These are phyloP conservation scores for Myotis brandtii DNA, from an alignment of 2,113 vertebrate species.

Conservation along the genomic window DNA sequence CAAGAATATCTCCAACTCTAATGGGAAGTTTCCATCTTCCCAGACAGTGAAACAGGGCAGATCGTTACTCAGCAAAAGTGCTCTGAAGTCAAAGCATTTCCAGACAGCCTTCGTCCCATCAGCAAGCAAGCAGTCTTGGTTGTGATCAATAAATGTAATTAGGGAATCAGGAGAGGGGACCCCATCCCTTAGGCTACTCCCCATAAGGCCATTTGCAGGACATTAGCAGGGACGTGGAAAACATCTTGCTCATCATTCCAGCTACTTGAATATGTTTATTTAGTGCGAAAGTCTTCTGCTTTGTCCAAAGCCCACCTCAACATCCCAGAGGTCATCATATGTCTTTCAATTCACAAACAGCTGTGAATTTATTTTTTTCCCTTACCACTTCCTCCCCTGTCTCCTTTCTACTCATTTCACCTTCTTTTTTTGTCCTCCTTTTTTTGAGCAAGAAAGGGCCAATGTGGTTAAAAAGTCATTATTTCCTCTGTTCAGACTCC, in stretches of 20 bases:
- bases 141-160: neutral
- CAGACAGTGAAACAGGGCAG: neutral
- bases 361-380: neutral
- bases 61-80: neutral
- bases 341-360: neutral
- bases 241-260: neutral
- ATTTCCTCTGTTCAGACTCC: neutral
- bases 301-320: neutral
- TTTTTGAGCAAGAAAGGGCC: neutral
- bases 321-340: neutral
- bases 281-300: neutral
- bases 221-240: neutral
- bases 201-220: neutral
- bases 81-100: neutral
- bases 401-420: neutral
- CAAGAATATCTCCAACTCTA: neutral
- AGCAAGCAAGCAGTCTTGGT: neutral
- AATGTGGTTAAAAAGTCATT: neutral
- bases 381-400: neutral
- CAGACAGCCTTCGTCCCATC: neutral
- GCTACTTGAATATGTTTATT: neutral
- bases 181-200: neutral
- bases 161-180: neutral
- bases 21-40: neutral
- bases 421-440: neutral